These are phyloP conservation scores for Pyrocephalus nanus DNA, from an alignment of 2,797 vertebrate genomes.

Conservation along the genomic window DNA sequence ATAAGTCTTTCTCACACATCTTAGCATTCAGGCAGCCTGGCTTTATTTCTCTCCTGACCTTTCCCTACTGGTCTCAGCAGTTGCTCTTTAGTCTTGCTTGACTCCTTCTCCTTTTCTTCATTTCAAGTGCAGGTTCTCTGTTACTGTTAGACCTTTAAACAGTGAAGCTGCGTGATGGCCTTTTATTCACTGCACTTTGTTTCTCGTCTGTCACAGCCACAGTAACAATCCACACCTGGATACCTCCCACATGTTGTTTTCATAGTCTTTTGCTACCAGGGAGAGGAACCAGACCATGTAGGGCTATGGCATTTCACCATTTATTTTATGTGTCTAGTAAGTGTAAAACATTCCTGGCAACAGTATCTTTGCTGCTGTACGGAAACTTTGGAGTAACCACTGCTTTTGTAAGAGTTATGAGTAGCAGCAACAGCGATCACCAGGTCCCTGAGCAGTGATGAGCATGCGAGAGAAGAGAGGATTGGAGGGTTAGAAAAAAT, in stretches of 20 bases:
- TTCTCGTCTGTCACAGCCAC: background rate
- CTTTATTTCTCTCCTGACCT: background rate
- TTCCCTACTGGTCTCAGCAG: background rate
- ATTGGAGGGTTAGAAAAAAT: background rate
- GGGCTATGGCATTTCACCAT: background rate
- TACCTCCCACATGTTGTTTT: background rate
- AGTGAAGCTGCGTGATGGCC: background rate
- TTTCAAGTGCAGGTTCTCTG: constrained; percentile 9
- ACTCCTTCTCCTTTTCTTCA: background rate
- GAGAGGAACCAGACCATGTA: background rate
- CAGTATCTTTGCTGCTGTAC: background rate
- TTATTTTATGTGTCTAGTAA: background rate
- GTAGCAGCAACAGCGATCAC: background rate
- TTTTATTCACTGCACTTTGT: background rate
- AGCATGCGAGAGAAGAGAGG: background rate
- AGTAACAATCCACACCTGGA: background rate
- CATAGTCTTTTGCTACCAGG: background rate
- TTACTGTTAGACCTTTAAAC: background rate
- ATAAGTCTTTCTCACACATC: background rate
- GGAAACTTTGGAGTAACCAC: background rate
- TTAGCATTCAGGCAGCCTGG: background rate
- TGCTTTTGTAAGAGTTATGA: background rate
- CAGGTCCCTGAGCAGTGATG: background rate
- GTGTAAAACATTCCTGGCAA: background rate
- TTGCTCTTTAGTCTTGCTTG: constrained; percentile 13